Conservation (phyloP, 2,797 vertebrate species). For the Gymnothorax reevesii region DNA sequence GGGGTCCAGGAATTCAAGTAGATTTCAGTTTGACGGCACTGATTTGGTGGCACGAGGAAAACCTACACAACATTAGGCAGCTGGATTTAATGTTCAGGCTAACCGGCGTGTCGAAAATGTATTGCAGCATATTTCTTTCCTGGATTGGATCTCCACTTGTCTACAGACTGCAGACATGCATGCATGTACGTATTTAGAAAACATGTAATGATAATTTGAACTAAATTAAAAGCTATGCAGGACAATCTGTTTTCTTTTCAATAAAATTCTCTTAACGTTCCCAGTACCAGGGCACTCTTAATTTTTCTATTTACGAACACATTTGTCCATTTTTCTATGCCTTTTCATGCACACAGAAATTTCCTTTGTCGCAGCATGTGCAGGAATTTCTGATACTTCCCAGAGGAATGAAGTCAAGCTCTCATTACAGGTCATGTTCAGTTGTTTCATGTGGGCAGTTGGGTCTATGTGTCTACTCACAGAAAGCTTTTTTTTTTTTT, state of each 20-base stretch:
- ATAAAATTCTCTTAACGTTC: not conserved
- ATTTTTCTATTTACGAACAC: not conserved
- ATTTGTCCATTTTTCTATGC: not conserved
- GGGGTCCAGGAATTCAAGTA: too few relatives aligned
- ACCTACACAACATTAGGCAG: too few relatives aligned
- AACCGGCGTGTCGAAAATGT: not conserved
- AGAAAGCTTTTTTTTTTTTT: not conserved
- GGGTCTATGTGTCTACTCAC: not conserved
- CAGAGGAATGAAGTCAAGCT: conserved; percentile 44
- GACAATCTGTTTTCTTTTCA: too few relatives aligned
- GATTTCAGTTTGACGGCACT: too few relatives aligned
- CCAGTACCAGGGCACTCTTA: not conserved
- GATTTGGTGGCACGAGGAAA: too few relatives aligned
- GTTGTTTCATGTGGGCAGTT: not conserved
- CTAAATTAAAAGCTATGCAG: not conserved
- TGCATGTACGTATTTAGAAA: not conserved
- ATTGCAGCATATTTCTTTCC: not conserved
- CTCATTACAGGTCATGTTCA: conserved; percentile 33
- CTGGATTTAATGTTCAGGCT: too few relatives aligned
- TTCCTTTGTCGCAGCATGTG: conserved; percentile 39
- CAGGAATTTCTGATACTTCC: conserved; percentile 40
- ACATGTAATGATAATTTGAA: not conserved
- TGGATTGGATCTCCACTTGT: not conserved
- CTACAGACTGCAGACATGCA: not conserved
- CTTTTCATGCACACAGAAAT: conserved; percentile 37